phyloP scores from a whole-genome alignment of 2,888 invertebrate genomes.

The Timema cristinae region DNA sequence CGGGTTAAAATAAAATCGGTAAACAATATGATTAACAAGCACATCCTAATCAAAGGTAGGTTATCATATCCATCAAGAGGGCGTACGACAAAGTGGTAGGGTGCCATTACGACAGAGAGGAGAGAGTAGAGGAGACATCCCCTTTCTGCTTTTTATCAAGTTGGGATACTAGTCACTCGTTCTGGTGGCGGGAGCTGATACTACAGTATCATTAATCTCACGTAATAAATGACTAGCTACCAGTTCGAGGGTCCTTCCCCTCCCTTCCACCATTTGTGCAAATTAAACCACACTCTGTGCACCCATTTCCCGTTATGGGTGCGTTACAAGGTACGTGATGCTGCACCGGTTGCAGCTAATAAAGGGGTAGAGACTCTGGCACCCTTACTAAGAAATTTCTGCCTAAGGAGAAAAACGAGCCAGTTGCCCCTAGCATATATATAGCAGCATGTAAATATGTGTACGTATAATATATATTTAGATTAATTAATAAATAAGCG shows the following conservation, averaged over 20 bases:
- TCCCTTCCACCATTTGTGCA: constrained; percentile 17
- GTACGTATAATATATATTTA: no score
- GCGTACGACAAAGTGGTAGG: background rate
- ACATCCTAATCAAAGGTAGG: no score
- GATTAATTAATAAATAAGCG: no score
- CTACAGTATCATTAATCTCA: constrained; percentile 21
- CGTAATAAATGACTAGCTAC: constrained; percentile 22
- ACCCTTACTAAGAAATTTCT: no score
- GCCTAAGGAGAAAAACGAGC: no score
- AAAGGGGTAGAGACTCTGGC: constrained; percentile 16
- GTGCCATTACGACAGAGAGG: background rate
- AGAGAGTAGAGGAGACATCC: constrained; percentile 8
- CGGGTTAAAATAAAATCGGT: no score
- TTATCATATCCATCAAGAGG: no score
- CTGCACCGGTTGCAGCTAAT: constrained; percentile 26
- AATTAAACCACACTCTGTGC: constrained; percentile 19
- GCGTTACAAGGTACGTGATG: constrained; percentile 22
- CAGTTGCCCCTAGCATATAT: no score
- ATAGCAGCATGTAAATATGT: no score
- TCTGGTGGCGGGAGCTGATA: background rate
- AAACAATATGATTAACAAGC: no score
- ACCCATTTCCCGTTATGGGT: constrained; percentile 21
- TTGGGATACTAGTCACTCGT: background rate
- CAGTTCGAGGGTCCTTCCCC: constrained; percentile 5
- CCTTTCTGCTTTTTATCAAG: constrained; percentile 8